Evolutionary conservation across 2,888 invertebrate species (phyloP), one percentile per base, ranked within the genome.

Genomic region (Phrixothrix hirtus): DNA sequence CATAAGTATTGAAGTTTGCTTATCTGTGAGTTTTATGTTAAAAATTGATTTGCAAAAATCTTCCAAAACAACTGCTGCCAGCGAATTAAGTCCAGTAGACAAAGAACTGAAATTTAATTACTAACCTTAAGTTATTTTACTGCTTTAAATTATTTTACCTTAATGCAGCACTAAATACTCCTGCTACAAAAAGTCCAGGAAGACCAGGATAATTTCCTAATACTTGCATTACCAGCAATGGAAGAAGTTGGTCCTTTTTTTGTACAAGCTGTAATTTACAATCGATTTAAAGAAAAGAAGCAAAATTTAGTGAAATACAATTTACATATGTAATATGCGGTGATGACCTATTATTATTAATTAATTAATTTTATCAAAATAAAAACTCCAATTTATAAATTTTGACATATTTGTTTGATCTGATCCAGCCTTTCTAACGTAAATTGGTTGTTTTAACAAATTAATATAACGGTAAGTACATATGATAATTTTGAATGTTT

Each of bases 141-240:
- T n/a, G 21, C 4, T 21, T 21, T 7, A 32, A 7, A 2, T 13
- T 10, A 4, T 10, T 10, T 21, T 25, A 36, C 86, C 90, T 94
- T 13, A 95, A 78, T 10, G 94, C 91, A 7, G 93, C 94, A 75
- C 93, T 92, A 66, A 94, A 94, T 1, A 95, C 87, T 14, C 93
- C 92, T 29, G 94, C 92, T 0, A 94, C 88, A 70, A 94, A 94
- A 12, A 95, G 76, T 2, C 95, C 95, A 0, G 92, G 88, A 59
- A 95, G 75, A 1, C 94, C 94, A 1, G 88, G 89, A 74, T 84
- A 81, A 32, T 85, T 79, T 0, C 86, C 85, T 10, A 93, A 72
- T n/a, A 87, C 83, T 61, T 93, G 88, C 89, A 93, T 92, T n/a
- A 94, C 92, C 43, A 92, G 77, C 11, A 92, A 73, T 0, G 93